Conservation (phyloP, 2,113 vertebrate species). For the Ailuropoda melanoleuca region DNA sequence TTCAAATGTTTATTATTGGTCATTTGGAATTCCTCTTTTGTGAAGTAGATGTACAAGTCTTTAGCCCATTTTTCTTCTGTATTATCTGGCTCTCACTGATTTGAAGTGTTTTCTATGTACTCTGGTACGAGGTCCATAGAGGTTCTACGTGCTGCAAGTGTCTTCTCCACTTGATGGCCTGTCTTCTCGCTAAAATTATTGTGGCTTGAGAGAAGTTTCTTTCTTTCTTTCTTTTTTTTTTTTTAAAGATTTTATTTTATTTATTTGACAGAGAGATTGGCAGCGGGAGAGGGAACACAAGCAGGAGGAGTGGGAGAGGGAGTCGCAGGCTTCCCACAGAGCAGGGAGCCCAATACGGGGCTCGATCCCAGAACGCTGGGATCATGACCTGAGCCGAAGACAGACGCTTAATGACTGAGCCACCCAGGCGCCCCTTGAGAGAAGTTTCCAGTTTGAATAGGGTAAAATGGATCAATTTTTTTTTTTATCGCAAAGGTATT, state of each 20-base stretch:
- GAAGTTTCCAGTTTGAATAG: slow-evolving; percentile 40
- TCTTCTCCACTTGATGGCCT: not conserved
- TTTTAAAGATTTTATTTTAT: too few relatives aligned
- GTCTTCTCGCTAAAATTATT: not conserved
- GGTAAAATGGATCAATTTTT: not conserved
- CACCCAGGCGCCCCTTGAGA: not conserved
- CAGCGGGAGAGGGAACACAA: too few relatives aligned
- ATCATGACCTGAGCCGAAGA: too few relatives aligned
- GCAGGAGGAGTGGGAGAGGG: too few relatives aligned
- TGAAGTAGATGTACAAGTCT: not conserved
- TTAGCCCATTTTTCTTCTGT: slow-evolving; percentile 18
- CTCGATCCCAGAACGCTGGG: too few relatives aligned
- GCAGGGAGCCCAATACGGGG: too few relatives aligned
- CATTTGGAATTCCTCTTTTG: not conserved
- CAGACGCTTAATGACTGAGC: too few relatives aligned
- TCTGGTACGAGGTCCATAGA: not conserved
- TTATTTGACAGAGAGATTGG: too few relatives aligned
- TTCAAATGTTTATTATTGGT: not conserved
- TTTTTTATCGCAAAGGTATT: not conserved
- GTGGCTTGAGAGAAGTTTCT: slow-evolving; percentile 15
- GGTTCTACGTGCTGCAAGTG: not conserved
- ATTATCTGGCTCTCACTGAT: slow-evolving; percentile 6
- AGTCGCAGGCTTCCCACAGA: too few relatives aligned
- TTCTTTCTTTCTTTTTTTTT: too few relatives aligned
- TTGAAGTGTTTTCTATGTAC: not conserved